Percentiles rank a stretch among this genome's conserved stretches.
Conservation (phyloP, 1,140 invertebrate species). For the Drosophila erecta region DNA sequence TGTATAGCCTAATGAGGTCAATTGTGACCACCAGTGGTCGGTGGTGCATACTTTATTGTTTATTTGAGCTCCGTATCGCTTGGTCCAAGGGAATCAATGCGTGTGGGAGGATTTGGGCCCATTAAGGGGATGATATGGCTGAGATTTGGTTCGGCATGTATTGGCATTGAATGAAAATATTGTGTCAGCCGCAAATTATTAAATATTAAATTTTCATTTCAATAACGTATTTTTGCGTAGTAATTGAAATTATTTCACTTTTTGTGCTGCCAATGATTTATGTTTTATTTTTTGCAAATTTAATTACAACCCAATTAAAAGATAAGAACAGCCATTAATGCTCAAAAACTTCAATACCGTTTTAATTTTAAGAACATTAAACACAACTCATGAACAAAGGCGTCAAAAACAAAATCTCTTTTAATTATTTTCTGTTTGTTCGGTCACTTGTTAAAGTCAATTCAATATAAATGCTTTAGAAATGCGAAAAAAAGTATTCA, state of each 20-base stretch:
- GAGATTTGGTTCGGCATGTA: constrained; percentile 6
- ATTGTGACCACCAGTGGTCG: constrained; percentile 49
- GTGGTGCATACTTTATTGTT: constrained; percentile 37
- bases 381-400: neutral
- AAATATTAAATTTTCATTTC: constrained; percentile 1
- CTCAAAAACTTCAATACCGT: neutral
- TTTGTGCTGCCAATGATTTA: too few species aligned
- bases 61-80: constrained; percentile 24
- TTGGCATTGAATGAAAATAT: constrained; percentile 5
- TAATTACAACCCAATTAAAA: neutral
- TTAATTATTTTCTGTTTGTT: neutral
- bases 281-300: neutral
- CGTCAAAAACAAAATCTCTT: neutral
- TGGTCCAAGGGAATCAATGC: constrained; percentile 10
- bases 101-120: neutral
- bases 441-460: neutral
- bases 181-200: neutral
- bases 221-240: too few species aligned
- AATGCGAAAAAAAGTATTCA: constrained; percentile 5
- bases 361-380: neutral
- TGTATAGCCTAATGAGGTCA: constrained; percentile 46
- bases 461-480: constrained; percentile 8
- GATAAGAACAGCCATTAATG: neutral
- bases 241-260: too few species aligned
- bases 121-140: neutral